These are phyloP conservation scores for Myanophis thanlyinensis DNA, from an alignment of 2,113 vertebrate species.

Conservation along the genomic window DNA sequence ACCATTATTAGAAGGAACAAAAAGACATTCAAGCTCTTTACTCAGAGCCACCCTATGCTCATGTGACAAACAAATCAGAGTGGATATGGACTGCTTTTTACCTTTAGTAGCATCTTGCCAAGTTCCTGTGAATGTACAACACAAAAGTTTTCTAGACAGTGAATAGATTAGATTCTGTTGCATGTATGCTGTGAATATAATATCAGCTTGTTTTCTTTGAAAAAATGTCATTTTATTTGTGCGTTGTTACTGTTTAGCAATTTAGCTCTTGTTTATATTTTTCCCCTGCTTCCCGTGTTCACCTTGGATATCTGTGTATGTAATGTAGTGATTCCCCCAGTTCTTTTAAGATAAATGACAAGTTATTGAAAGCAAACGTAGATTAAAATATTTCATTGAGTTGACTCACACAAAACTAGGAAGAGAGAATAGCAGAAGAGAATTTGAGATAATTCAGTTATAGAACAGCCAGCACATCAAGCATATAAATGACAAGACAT, in stretches of 20 bases:
- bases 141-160: constrained; percentile 65
- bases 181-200: constrained; percentile 65
- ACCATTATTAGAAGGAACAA: constrained; percentile 75
- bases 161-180: constrained; percentile 57
- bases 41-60: too few relatives aligned
- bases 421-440: constrained; percentile 15
- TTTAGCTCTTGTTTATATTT: constrained; percentile 43
- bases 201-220: constrained; percentile 56
- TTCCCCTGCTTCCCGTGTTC: constrained; percentile 25
- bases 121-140: constrained; percentile 65
- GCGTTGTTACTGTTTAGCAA: constrained; percentile 46
- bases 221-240: constrained; percentile 45
- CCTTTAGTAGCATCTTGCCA: constrained; percentile 59
- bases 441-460: neutral
- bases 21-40: constrained; percentile 72
- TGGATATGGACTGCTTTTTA: constrained; percentile 67
- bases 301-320: constrained; percentile 51
- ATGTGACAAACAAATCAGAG: constrained; percentile 62
- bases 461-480: neutral
- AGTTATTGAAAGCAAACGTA: constrained; percentile 16
- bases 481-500: neutral
- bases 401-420: neutral
- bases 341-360: constrained; percentile 1
- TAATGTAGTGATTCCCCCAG: constrained; percentile 40
- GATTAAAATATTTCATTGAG: constrained; percentile 52